Percentiles rank a stretch among this genome's conserved stretches.
Evolutionary conservation across 2,113 vertebrate genomes (phyloP).

Genomic region (Ophthalmolycus amberensis): DNA sequence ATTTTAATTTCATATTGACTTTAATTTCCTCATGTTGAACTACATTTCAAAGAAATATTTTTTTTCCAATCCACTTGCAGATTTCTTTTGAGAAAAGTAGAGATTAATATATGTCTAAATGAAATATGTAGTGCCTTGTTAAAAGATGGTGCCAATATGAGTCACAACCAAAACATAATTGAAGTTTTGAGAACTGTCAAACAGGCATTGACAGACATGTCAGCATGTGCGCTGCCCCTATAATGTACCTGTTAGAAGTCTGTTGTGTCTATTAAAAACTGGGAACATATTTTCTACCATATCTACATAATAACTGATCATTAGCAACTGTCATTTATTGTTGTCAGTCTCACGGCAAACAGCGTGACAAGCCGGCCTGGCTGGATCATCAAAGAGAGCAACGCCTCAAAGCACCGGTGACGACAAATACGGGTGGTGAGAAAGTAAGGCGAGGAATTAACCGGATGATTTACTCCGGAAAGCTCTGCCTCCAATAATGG

Average conservation of each 20-base stretch:
- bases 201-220: conserved; percentile 45
- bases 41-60: conserved; percentile 16
- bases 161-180: conserved; percentile 44
- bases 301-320: conserved; percentile 62
- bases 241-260: conserved; percentile 70
- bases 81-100: conserved; percentile 26
- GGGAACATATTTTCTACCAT: conserved; percentile 53
- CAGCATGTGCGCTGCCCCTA: conserved; percentile 46
- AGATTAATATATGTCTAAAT: conserved; percentile 24
- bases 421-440: conserved; percentile 64
- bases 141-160: conserved; percentile 37
- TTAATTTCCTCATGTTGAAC: neutral
- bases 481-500: conserved; percentile 63
- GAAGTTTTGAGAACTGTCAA: conserved; percentile 38
- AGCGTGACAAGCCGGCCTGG: conserved; percentile 48
- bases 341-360: conserved; percentile 52
- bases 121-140: conserved; percentile 39
- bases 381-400: conserved; percentile 62
- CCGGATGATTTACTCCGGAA: conserved; percentile 68
- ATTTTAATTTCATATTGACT: neutral
- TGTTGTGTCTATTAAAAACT: conserved; percentile 68
- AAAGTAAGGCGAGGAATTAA: conserved; percentile 70
- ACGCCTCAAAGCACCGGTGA: conserved; percentile 48
- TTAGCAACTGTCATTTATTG: conserved; percentile 55
- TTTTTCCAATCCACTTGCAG: conserved; percentile 35